phyloP scores from a whole-genome alignment of 2,113 vertebrate species.

The Phodopus roborovskii region DNA sequence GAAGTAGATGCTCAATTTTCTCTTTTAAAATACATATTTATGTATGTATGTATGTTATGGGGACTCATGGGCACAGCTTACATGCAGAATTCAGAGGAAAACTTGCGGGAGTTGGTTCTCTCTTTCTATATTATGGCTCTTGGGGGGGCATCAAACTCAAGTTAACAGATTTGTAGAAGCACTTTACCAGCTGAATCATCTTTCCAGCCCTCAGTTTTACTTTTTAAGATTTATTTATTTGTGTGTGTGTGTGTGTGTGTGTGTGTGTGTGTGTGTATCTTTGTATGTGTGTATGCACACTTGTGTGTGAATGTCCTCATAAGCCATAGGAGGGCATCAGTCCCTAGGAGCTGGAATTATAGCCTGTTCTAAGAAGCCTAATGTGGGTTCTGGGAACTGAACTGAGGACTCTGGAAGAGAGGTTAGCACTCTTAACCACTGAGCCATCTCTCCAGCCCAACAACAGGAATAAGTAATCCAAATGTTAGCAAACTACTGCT shows the following conservation, averaged over 20 bases:
- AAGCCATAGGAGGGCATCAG: background rate
- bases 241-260: background rate
- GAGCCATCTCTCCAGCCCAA: background rate
- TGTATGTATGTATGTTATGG: background rate
- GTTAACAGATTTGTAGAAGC: background rate
- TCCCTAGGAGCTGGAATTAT: background rate
- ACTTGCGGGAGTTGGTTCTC: background rate
- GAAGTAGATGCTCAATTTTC: background rate
- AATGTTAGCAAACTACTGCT: background rate
- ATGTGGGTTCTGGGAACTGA: background rate
- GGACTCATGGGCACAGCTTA: too few species aligned
- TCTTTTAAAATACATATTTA: background rate
- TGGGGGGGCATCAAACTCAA: background rate
- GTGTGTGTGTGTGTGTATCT: too few species aligned
- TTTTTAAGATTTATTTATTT: constrained; percentile 8
- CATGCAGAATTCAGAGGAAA: background rate
- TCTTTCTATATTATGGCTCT: background rate
- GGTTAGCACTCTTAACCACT: background rate
- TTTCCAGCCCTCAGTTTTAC: background rate
- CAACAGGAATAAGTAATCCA: background rate
- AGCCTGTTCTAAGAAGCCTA: background rate
- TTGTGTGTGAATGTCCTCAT: background rate
- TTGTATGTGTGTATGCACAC: background rate
- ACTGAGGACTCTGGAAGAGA: background rate
- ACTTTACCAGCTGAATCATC: background rate